Conservation (phyloP, 2,113 vertebrate genomes). For the Rallus limicola region DNA sequence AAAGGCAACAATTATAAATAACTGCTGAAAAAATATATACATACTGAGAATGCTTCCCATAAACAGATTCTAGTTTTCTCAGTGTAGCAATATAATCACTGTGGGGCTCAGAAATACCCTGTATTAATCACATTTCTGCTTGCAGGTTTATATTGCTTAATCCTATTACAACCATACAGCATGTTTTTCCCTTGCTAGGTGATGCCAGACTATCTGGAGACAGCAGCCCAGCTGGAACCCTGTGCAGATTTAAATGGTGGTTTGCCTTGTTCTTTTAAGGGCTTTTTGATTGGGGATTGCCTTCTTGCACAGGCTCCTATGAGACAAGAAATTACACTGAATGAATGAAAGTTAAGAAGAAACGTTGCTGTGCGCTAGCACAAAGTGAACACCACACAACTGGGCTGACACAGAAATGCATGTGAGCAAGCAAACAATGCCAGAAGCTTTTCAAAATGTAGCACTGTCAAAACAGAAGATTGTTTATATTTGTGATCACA, state of each 20-base stretch:
- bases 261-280: background rate
- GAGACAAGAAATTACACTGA: background rate
- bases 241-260: background rate
- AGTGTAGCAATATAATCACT: background rate
- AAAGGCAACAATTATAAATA: slow-evolving; percentile 37
- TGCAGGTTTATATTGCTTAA: slow-evolving; percentile 27
- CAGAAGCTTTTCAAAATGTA: background rate
- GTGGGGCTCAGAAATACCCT: background rate
- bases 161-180: slow-evolving; percentile 25
- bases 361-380: background rate
- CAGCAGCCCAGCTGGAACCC: slow-evolving; percentile 1
- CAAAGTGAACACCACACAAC: background rate
- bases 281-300: background rate
- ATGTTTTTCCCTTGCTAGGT: background rate
- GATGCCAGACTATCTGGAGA: background rate
- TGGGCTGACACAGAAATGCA: background rate
- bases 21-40: background rate
- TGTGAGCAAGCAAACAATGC: background rate
- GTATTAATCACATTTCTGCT: slow-evolving; percentile 51
- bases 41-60: slow-evolving; percentile 4
- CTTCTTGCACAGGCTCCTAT: background rate
- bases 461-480: background rate
- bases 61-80: background rate
- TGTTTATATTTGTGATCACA: background rate
- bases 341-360: background rate